These are phyloP conservation scores for Mythimna pallens DNA, from an alignment of 2,888 invertebrate species.

Conservation along the genomic window DNA sequence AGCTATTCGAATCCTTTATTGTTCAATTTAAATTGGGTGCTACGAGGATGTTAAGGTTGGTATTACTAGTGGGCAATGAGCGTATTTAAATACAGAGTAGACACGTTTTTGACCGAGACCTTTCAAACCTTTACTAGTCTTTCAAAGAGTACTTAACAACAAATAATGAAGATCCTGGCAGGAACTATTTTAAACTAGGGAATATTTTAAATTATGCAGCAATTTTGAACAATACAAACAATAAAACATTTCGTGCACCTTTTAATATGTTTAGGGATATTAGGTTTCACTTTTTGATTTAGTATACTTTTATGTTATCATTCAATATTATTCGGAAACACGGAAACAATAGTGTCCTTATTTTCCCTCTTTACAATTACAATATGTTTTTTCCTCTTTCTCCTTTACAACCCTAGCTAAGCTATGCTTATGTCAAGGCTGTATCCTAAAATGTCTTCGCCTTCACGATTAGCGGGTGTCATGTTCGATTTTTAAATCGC, in stretches of 20 bases:
- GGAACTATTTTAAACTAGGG: neutral
- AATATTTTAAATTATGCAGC: constrained; percentile 1
- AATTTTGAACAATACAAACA: neutral
- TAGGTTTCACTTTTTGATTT: neutral
- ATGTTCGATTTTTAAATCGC: constrained; percentile 72
- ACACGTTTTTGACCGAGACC: neutral
- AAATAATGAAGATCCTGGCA: neutral
- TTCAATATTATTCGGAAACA: neutral
- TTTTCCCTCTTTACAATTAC: neutral
- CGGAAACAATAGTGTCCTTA: neutral
- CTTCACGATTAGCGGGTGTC: constrained; percentile 71
- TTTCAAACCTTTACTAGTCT: neutral
- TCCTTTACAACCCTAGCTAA: neutral
- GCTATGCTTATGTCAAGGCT: constrained; percentile 4
- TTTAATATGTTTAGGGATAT: too few species aligned
- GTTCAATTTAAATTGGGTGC: constrained; percentile 66
- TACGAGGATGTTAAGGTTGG: constrained; percentile 29
- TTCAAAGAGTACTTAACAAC: neutral
- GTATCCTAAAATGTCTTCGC: constrained; percentile 59
- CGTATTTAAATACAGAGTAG: constrained; percentile 17
- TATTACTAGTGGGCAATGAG: neutral
- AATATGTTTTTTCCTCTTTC: neutral
- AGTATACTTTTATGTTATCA: neutral
- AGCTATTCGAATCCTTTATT: constrained; percentile 60
- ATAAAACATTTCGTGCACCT: too few species aligned